Evolutionary conservation across 2,797 vertebrate genomes (phyloP).

Genomic region (Numenius phaeopus): DNA sequence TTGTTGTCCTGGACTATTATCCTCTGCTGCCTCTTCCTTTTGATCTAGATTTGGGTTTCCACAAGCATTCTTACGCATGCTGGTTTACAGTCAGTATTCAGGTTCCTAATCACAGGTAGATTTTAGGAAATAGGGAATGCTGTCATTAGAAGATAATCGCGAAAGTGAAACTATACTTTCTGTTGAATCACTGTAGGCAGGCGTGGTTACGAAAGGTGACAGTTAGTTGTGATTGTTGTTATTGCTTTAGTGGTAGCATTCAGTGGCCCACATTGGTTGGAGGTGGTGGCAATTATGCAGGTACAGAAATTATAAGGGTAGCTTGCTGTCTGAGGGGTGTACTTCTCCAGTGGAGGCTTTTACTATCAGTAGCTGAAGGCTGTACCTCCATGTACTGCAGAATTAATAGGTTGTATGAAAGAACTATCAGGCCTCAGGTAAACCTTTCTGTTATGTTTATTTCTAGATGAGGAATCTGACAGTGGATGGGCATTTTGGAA

Average conservation of each 20-base stretch:
- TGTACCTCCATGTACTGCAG: not conserved
- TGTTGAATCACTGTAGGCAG: not conserved
- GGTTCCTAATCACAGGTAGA: not conserved
- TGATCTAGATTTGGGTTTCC: not conserved
- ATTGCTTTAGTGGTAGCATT: not conserved
- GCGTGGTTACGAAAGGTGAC: not conserved
- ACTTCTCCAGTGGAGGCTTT: not conserved
- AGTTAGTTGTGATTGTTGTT: not conserved
- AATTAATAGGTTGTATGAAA: not conserved
- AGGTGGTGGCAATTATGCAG: not conserved
- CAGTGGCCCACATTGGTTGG: not conserved
- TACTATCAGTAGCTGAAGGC: not conserved
- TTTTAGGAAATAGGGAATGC: not conserved
- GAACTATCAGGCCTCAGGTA: not conserved
- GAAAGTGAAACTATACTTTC: not conserved
- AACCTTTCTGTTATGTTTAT: conserved; percentile 4
- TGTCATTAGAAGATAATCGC: not conserved
- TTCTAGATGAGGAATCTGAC: conserved; percentile 92
- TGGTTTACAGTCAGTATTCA: not conserved
- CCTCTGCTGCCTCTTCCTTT: not conserved
- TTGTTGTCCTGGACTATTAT: not conserved
- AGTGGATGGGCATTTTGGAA: conserved; percentile 89
- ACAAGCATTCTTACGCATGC: not conserved
- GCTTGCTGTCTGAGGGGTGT: not conserved
- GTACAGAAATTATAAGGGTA: not conserved